Base-by-base conservation (phyloP, 2,888 invertebrate species). In the Busseola fusca region DNA sequence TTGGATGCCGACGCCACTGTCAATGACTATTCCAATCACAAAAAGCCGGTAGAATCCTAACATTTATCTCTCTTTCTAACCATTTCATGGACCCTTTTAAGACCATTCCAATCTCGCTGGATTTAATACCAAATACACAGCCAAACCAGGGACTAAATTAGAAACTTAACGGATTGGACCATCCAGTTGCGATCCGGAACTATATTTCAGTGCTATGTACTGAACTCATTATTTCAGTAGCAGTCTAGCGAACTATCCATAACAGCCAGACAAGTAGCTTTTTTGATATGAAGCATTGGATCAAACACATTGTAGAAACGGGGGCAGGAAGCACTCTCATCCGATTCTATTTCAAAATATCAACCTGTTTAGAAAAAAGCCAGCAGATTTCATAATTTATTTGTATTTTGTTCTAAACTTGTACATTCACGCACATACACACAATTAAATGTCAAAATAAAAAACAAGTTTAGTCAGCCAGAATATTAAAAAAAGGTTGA, bases 381-480 rank as follows among this genome's bases (percentile, higher is more conserved):
- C 64, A 82, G 3, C 21, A 69, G 70, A 84, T 87, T 87, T 91
- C 77, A 86, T 89, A 90, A 88, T 91, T 90, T 90, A 89, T 89
- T 89, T 90, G 87, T 91, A 92, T 92, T 93, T 93, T 92, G 90
- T 89, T 93, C 94, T 94, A 95, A 94, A 94, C 93, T 93, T 93
- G 90, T 94, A 95, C 95, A 95, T 94, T 93, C 94, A 95, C 93
- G 91, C 95, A 94, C 93, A 93, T 93, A 94, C 95, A 95, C 94
- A 94, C 93, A 93, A 87, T n/a, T 91, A 90, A 90, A 91, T 88
- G 88, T 88, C 87, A 87, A 87, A 87, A 83, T 87, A 87, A 82
- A n/a, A 87, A 91, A 89, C 84, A 89, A 89, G 85, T 81, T 84
- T 91, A 91, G 89, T 91, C 88, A 78, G 90, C 86, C 84, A 79